Evolutionary conservation across 2,888 invertebrate species (phyloP).

Genomic region (Phyllotreta cruciferae): DNA sequence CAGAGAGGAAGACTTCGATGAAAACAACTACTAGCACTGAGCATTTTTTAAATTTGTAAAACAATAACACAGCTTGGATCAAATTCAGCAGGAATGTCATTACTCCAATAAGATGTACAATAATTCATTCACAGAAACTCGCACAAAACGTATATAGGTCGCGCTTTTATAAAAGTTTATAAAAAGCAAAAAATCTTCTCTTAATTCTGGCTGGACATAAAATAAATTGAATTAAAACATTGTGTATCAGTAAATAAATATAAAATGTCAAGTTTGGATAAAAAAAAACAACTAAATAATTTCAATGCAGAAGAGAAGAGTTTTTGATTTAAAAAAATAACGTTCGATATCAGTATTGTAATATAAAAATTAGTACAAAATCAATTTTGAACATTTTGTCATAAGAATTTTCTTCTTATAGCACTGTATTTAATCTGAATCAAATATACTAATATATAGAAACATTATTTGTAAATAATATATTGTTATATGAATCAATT

Average conservation of each 20-base stretch:
- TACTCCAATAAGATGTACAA: not conserved
- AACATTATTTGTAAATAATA: conserved; percentile 36
- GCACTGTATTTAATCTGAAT: conserved; percentile 26
- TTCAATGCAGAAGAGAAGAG: not conserved
- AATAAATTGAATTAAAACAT: too few relatives aligned
- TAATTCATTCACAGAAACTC: conserved; percentile 6
- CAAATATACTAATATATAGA: conserved; percentile 27
- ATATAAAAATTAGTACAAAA: conserved; percentile 34
- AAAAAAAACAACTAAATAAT: not conserved
- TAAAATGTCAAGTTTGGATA: not conserved
- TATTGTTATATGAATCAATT: conserved; percentile 34
- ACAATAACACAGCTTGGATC: conserved; percentile 37
- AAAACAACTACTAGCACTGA: conserved; percentile 51
- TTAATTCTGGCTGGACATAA: too few relatives aligned
- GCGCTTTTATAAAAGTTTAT: too few relatives aligned
- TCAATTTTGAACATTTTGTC: conserved; percentile 20
- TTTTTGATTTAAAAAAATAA: conserved; percentile 21
- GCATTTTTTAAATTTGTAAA: conserved; percentile 34
- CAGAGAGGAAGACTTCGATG: conserved; percentile 55
- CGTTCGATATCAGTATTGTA: conserved; percentile 27
- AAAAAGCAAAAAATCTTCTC: too few relatives aligned
- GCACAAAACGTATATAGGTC: conserved; percentile 9
- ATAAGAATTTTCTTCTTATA: conserved; percentile 26
- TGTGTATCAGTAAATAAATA: not conserved
- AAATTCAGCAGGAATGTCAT: conserved; percentile 21